Base-by-base conservation (phyloP, 2,888 invertebrate species). In the Hermodice carunculata region DNA sequence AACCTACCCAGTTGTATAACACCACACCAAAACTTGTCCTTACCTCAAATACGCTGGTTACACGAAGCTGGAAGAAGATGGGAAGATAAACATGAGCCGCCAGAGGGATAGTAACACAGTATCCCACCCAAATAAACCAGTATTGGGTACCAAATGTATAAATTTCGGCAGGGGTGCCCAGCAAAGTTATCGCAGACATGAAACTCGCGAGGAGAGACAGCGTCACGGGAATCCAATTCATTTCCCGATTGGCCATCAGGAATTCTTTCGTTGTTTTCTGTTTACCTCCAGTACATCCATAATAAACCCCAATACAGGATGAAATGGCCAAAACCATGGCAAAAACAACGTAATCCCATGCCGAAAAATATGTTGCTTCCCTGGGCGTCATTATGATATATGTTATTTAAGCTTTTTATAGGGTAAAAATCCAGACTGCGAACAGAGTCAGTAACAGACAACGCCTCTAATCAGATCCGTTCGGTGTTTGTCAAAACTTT, bases 141-240 rank as follows among this genome's bases (percentile, higher is more conserved):
- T 67, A 74, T 60, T 68, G 63, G 5, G 73, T 68, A 11, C 74
- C 74, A 37, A 48, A 63, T 1, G 51, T 48, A 64, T 83, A 84
- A 67, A 82, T 80, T 70, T 84, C 84, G 14, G 82, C 79, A 48
- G 84, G 83, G 2, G 79, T 80, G 3, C 83, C 81, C 11, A 85
- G 77, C 48, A 85, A 64, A 6, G 85, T 84, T 31, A 85, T 82
- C 61, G 84, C 85, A 28, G 83, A 83, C 84, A 85, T 85, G 70
- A 85, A 85, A 67, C 81, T 82, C 28, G 84, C 85, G 43, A 85
- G 73, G 46, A 85, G 71, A n/a, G 84, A 85, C 67, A 85, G 68
- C 0, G 82, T 74, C 19, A 84, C 83, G 0, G 85, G 85, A 1
- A 71, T 24, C 0, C 81, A 75, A 40, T 74, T 74, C 85, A 85